Evolutionary conservation across 1,140 invertebrate genomes (phyloP).

Genomic region (Metopolophium dirhodum): DNA sequence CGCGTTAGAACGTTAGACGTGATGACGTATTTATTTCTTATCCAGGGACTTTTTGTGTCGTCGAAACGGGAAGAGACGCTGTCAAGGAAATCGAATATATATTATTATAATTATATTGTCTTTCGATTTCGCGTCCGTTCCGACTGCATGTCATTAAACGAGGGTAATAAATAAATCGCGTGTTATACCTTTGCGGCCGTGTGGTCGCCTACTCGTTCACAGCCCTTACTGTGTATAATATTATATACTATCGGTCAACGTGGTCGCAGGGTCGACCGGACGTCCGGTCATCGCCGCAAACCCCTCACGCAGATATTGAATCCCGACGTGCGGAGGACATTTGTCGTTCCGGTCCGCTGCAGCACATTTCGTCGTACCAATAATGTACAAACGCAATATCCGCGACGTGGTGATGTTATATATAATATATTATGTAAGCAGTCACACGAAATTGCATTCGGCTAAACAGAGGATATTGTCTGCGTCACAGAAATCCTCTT

Average conservation of each 20-base stretch:
- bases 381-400: constrained; percentile 10
- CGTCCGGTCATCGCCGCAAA: not conserved
- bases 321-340: not conserved
- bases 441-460: not conserved
- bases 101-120: not conserved
- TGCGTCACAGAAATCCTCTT: not conserved
- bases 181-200: not conserved
- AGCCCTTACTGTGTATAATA: not conserved
- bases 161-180: not conserved
- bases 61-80: not conserved
- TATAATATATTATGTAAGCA: not conserved
- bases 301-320: not conserved
- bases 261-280: not conserved
- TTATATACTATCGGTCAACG: not conserved
- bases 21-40: not conserved
- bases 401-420: not conserved
- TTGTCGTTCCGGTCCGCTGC: not conserved
- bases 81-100: not conserved
- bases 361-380: not conserved
- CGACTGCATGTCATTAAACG: not conserved
- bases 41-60: not conserved
- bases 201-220: not conserved
- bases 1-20: not conserved
- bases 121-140: not conserved
- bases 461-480: not conserved